A percentile compares a stretch with the other conserved stretches of the same genome.
Conservation (phyloP, 2,113 vertebrate species). For the Barbus barbus region DNA sequence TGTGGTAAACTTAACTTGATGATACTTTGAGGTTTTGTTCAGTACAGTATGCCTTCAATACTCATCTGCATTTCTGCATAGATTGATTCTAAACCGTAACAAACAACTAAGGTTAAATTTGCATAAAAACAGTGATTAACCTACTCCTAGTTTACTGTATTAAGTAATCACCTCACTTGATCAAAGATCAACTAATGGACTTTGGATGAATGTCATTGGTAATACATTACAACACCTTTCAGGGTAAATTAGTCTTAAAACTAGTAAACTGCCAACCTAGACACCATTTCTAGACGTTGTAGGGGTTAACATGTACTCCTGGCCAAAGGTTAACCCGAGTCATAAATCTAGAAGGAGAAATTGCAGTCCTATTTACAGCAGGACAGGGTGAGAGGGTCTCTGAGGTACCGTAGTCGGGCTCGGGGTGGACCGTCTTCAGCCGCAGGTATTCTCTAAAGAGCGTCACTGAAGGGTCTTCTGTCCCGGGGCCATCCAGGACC, state of each 20-base stretch:
- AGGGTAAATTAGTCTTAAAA: neutral
- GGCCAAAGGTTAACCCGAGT: neutral
- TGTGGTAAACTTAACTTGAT: no score
- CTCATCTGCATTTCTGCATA: no score
- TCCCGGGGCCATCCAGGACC: constrained; percentile 16
- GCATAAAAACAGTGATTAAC: no score
- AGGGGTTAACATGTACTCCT: neutral
- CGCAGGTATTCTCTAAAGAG: constrained; percentile 91
- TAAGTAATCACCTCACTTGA: no score
- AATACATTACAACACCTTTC: neutral
- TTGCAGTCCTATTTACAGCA: neutral
- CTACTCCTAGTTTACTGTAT: no score
- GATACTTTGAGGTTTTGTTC: no score
- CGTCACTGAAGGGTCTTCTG: constrained; percentile 82
- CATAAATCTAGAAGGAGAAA: neutral
- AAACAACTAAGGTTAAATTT: no score
- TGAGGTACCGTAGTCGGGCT: constrained; percentile 89
- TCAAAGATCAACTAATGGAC: no score
- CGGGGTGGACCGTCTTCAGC: constrained; percentile 87
- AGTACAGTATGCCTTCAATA: no score
- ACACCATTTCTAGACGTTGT: neutral
- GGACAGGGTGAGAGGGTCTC: no score
- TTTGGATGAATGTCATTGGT: neutral
- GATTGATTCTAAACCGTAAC: no score
- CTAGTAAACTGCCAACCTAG: neutral